Evolutionary conservation across 2,113 vertebrate genomes (phyloP).

Genomic region (Poeciliopsis prolifica): DNA sequence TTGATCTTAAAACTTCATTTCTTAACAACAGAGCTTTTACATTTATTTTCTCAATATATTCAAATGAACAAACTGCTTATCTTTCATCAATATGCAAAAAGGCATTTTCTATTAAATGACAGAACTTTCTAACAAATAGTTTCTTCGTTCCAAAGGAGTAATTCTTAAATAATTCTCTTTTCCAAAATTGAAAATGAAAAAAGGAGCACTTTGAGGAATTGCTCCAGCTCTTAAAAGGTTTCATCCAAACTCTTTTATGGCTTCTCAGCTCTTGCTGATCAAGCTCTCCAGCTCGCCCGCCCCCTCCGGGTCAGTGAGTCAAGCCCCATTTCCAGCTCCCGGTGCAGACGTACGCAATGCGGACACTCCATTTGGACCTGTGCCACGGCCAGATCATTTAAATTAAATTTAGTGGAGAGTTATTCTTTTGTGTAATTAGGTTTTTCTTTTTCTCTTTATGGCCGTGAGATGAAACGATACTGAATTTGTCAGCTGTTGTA

Average conservation of each 20-base stretch:
- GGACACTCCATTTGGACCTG: conserved; percentile 56
- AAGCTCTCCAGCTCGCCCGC: conserved; percentile 37
- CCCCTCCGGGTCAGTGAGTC: conserved; percentile 54
- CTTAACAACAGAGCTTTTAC: neutral
- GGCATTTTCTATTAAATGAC: rapidly evolving
- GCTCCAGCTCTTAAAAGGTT: conserved; percentile 50
- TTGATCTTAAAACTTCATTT: neutral
- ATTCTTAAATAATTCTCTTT: conserved; percentile 7
- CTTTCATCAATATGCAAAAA: neutral
- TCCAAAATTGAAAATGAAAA: conserved; percentile 17
- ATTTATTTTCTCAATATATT: neutral
- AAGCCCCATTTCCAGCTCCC: conserved; percentile 56
- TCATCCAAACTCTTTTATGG: conserved; percentile 60
- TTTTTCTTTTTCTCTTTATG: conserved; percentile 40
- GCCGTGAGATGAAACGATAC: conserved; percentile 46
- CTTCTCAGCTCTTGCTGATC: conserved; percentile 54
- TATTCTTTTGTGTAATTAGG: conserved; percentile 39
- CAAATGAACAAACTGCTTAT: neutral
- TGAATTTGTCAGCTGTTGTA: conserved; percentile 37
- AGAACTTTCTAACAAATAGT: neutral
- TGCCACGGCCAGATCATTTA: conserved; percentile 54
- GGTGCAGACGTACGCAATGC: conserved; percentile 65
- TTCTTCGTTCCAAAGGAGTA: conserved; percentile 2
- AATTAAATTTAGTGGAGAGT: conserved; percentile 60
- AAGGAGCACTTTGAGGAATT: conserved; percentile 28